phyloP scores from a whole-genome alignment of 2,888 invertebrate genomes.

The Platycheirus rosarum region DNA sequence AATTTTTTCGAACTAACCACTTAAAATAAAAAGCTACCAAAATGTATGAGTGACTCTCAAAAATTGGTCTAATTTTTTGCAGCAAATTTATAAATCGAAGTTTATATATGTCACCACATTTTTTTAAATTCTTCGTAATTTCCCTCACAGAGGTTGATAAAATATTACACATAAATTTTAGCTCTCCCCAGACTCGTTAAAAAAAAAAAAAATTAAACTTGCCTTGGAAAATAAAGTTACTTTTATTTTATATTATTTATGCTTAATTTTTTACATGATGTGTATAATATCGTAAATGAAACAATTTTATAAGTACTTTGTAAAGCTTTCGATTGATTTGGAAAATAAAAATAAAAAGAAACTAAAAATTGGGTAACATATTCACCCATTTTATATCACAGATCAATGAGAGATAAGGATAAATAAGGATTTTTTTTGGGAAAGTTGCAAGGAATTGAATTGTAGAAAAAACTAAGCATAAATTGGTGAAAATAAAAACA shows the following conservation, averaged over 20 bases:
- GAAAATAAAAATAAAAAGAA: background rate
- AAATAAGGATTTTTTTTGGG: conserved; percentile 6
- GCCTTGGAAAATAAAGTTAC: conserved; percentile 5
- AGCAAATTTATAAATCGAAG: too few relatives aligned
- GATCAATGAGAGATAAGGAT: conserved; percentile 45
- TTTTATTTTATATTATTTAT: conserved; percentile 42
- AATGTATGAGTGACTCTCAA: too few relatives aligned
- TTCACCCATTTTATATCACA: conserved; percentile 59
- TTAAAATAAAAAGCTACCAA: conserved; percentile 1
- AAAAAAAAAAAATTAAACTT: conserved; percentile 3
- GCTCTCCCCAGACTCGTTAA: conserved; percentile 37
- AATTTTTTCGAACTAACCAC: background rate
- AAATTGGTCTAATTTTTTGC: conserved; percentile 11
- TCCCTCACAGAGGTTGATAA: conserved; percentile 70
- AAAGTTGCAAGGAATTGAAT: conserved; percentile 4
- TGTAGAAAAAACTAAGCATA: conserved; percentile 51
- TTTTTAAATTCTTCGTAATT: conserved; percentile 20
- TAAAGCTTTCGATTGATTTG: conserved; percentile 8
- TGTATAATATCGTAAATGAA: conserved; percentile 1
- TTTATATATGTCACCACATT: conserved; percentile 14
- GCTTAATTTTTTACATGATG: conserved; percentile 62
- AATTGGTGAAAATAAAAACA: conserved; percentile 18
- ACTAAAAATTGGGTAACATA: background rate
- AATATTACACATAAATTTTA: conserved; percentile 30
- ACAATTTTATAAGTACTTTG: conserved; percentile 4